phyloP scores from a whole-genome alignment of 2,888 invertebrate species.

The Abscondita cerata region DNA sequence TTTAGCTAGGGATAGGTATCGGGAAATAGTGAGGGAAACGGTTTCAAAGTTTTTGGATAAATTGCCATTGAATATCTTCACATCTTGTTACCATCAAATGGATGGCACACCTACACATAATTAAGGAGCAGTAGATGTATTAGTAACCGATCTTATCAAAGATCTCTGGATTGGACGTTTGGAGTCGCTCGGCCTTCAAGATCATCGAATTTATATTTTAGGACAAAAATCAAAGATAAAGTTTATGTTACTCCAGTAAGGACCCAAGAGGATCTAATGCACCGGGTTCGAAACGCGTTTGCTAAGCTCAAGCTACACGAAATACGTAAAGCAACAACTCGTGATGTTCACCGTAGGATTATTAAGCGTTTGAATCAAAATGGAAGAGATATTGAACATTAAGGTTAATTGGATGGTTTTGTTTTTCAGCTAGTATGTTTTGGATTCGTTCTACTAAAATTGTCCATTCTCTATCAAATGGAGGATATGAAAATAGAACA shows the following conservation, averaged over 20 bases:
- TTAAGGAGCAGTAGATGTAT: neutral
- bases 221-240: neutral
- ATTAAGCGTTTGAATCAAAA: too few species aligned
- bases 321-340: neutral
- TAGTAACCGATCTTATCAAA: neutral
- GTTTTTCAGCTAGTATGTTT: too few species aligned
- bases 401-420: neutral
- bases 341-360: neutral
- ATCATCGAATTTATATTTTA: neutral
- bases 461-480: too few species aligned
- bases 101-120: neutral
- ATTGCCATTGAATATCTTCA: neutral
- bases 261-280: neutral
- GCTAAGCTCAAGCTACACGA: neutral
- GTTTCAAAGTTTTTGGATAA: neutral
- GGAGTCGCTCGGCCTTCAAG: too few species aligned
- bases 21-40: neutral
- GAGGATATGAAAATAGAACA: too few species aligned
- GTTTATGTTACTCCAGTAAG: neutral
- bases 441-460: too few species aligned
- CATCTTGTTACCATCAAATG: neutral
- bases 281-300: neutral
- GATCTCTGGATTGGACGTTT: neutral
- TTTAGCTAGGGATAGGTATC: neutral
- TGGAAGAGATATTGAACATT: neutral